These are phyloP conservation scores for Epinephelus fuscoguttatus DNA, from an alignment of 2,113 vertebrate genomes.

Conservation along the genomic window DNA sequence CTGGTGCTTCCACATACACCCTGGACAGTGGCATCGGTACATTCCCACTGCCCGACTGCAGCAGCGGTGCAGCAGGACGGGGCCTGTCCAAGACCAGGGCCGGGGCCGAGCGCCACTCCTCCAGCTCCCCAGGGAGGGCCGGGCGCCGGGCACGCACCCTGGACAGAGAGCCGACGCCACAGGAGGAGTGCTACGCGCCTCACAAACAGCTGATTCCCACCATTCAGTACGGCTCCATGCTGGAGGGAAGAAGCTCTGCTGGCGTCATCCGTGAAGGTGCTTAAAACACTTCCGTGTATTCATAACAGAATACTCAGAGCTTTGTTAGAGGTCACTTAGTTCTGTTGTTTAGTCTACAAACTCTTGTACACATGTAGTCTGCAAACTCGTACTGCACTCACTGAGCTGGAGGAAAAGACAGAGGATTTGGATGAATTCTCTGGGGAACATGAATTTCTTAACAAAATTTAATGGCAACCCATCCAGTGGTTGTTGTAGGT, in stretches of 20 bases:
- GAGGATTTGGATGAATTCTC: too few species aligned
- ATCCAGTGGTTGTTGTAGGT: too few species aligned
- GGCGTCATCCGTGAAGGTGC: conserved; percentile 77
- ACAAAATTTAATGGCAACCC: too few species aligned
- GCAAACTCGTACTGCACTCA: not conserved
- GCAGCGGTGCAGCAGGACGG: conserved; percentile 87
- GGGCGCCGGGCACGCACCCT: conserved; percentile 91
- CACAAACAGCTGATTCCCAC: conserved; percentile 84
- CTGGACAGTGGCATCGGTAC: conserved; percentile 98
- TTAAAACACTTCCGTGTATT: not conserved
- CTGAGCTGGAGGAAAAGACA: too few species aligned
- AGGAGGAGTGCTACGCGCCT: conserved; percentile 86
- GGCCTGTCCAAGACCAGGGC: conserved; percentile 87
- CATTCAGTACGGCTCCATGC: conserved; percentile 77
- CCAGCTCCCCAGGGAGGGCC: conserved; percentile 77
- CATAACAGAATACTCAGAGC: not conserved
- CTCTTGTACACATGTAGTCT: too few species aligned
- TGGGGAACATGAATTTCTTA: too few species aligned
- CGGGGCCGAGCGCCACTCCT: conserved; percentile 85
- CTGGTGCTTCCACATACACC: conserved; percentile 93
- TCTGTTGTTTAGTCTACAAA: too few species aligned
- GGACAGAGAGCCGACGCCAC: conserved; percentile 90
- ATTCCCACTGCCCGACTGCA: conserved; percentile 94
- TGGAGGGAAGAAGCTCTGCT: conserved; percentile 70
- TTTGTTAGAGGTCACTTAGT: not conserved